Evolutionary conservation across 1,140 invertebrate species (phyloP).

Genomic region (Portunus trituberculatus): DNA sequence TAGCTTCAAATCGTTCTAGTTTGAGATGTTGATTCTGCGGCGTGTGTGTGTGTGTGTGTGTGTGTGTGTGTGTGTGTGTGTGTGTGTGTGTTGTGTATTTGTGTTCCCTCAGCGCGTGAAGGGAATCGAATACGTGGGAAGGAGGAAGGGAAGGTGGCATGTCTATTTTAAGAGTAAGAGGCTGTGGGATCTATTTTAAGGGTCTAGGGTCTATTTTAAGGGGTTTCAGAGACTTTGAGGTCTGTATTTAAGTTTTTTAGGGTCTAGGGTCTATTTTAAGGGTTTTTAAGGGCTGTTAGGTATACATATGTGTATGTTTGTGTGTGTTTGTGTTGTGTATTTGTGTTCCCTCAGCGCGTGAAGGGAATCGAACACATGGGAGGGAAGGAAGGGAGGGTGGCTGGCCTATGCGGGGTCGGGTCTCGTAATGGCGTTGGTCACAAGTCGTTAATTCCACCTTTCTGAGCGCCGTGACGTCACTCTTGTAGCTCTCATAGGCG

Average conservation of each 20-base stretch:
- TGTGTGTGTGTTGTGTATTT: background rate
- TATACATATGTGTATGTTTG: no score
- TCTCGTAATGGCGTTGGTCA: background rate
- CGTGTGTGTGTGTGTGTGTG: no score
- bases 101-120: background rate
- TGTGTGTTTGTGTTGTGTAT: background rate
- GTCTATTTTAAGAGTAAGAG: background rate
- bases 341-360: background rate
- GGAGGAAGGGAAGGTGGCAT: background rate
- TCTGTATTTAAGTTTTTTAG: no score
- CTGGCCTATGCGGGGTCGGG: background rate
- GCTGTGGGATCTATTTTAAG: no score
- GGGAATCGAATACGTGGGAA: background rate
- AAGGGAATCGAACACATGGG: background rate
- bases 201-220: no score
- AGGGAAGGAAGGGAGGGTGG: background rate
- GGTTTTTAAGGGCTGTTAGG: no score
- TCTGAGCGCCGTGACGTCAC: background rate
- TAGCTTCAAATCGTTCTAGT: no score
- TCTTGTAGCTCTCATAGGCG: background rate
- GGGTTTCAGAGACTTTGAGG: no score
- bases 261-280: no score
- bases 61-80: no score
- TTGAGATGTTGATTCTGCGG: no score
- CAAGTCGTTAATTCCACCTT: slow-evolving; percentile 22